Conservation (phyloP, 1,140 invertebrate genomes). For the Lepidurus arcticus region DNA sequence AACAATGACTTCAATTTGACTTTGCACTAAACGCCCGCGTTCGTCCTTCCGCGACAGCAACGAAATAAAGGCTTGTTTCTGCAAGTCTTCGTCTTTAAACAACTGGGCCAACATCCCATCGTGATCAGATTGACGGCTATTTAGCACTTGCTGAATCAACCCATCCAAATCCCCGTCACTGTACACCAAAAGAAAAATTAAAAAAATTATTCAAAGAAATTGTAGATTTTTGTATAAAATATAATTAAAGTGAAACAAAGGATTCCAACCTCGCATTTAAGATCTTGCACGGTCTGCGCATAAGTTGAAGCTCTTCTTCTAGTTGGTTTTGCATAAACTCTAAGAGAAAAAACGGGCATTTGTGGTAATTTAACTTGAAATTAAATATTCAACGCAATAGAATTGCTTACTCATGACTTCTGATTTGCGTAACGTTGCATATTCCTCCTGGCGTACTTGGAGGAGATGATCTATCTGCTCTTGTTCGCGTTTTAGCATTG, state of each 20-base stretch:
- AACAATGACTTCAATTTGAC: constrained; percentile 26
- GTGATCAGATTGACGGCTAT: constrained; percentile 28
- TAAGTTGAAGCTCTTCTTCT: constrained; percentile 27
- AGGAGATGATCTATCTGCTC: constrained; percentile 16
- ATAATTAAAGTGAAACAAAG: neutral
- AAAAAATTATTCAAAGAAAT: neutral
- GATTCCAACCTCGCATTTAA: neutral
- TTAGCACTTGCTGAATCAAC: constrained; percentile 26
- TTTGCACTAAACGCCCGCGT: neutral
- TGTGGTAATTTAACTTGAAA: neutral
- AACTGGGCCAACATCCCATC: constrained; percentile 27
- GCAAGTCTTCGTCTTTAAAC: constrained; percentile 28
- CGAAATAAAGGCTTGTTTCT: constrained; percentile 32
- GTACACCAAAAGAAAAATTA: neutral
- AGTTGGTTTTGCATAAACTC: constrained; percentile 30
- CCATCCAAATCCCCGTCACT: constrained; percentile 25
- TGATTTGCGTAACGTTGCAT: constrained; percentile 7
- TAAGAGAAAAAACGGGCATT: neutral
- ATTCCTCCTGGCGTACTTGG: constrained; percentile 24
- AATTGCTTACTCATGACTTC: neutral
- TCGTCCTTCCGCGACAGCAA: constrained; percentile 30
- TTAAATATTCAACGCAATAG: too few species aligned
- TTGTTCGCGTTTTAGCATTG: constrained; percentile 25
- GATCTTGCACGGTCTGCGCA: neutral
- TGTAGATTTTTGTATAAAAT: neutral